Conservation (phyloP, 2,888 invertebrate species). For the Hipparchia sbordonii region DNA sequence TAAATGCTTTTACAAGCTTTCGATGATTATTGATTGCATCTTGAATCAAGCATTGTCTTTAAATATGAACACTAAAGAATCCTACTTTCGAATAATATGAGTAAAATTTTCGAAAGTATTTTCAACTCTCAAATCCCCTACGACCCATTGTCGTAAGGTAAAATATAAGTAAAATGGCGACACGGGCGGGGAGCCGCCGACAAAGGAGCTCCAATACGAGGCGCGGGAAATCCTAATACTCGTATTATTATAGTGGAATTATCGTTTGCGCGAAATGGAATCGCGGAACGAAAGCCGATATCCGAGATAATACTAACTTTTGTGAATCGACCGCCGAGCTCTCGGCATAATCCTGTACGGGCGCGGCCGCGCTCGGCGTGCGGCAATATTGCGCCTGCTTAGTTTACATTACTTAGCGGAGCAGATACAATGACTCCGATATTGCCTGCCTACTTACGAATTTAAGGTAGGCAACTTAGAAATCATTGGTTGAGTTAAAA, state of each 20-base stretch:
- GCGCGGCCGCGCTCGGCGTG: neutral
- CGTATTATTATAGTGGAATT: conserved; percentile 20
- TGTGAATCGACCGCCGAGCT: conserved; percentile 13
- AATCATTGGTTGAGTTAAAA: too few relatives aligned
- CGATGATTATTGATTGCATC: too few relatives aligned
- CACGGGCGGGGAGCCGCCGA: neutral
- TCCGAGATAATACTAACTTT: conserved; percentile 20
- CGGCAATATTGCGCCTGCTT: neutral
- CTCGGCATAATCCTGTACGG: neutral
- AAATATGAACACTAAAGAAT: neutral
- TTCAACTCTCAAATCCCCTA: neutral
- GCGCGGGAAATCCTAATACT: conserved; percentile 6
- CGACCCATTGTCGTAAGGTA: neutral
- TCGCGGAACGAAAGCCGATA: conserved; percentile 14
- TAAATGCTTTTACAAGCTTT: too few relatives aligned
- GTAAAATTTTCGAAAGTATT: neutral
- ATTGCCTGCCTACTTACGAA: neutral
- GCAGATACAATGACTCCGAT: neutral
- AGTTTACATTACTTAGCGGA: neutral
- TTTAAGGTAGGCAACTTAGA: neutral
- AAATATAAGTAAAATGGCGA: neutral
- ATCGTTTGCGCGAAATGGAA: conserved; percentile 10
- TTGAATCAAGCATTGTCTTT: too few relatives aligned
- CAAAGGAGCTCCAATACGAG: neutral
- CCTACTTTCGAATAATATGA: neutral